Conservation (phyloP, 2,113 vertebrate species). For the Chloropsis cyanopogon region DNA sequence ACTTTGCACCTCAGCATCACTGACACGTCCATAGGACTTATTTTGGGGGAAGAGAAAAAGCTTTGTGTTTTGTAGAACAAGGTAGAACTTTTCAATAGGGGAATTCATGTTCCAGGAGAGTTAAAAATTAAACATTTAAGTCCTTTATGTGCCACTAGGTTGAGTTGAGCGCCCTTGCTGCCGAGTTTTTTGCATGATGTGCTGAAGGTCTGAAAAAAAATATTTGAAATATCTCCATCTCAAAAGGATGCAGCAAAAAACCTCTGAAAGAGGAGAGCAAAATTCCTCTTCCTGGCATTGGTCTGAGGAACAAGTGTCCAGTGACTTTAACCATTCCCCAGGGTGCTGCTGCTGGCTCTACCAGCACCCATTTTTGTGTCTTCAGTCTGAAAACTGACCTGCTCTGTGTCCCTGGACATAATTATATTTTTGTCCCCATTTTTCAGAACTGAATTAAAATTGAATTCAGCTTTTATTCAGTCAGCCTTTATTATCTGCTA, state of each 20-base stretch:
- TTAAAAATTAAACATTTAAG: not conserved
- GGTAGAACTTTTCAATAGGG: not conserved
- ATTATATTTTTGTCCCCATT: not conserved
- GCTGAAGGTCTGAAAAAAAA: not conserved
- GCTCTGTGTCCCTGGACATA: not conserved
- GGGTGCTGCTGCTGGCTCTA: not conserved
- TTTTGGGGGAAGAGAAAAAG: rapidly evolving
- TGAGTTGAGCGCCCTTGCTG: not conserved
- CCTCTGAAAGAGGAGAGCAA: not conserved
- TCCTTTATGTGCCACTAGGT: rapidly evolving
- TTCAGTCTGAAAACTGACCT: not conserved
- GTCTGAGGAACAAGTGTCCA: not conserved
- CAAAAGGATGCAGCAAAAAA: not conserved
- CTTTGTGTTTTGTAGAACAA: not conserved
- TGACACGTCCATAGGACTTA: not conserved
- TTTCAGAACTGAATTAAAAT: not conserved
- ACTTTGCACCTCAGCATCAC: not conserved
- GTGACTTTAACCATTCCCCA: not conserved
- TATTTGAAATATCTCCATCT: not conserved
- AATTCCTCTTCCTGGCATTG: not conserved
- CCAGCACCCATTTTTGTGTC: not conserved
- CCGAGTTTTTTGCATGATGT: not conserved
- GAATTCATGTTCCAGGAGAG: not conserved
- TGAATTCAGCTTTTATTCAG: not conserved
- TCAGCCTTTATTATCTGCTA: not conserved